phyloP scores from a whole-genome alignment of 2,113 vertebrate genomes.

The Henicopernis longicauda region DNA sequence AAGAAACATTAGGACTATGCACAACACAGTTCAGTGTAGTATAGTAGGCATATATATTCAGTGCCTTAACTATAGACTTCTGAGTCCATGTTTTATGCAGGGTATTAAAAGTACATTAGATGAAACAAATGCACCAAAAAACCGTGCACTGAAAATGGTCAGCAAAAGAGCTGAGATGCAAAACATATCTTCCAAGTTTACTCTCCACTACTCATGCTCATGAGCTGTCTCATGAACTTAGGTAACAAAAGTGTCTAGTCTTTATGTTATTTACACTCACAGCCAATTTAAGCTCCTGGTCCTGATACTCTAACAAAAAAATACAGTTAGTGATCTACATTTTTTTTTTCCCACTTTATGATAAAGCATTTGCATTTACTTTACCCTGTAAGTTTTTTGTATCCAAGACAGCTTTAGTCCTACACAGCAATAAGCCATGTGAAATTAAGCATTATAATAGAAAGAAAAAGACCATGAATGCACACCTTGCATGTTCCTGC shows the following conservation, averaged over 20 bases:
- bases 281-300: neutral
- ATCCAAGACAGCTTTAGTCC: neutral
- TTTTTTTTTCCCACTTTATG: neutral
- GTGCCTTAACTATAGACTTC: neutral
- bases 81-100: neutral
- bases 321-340: neutral
- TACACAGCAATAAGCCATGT: neutral
- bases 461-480: slow-evolving; percentile 1
- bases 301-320: neutral
- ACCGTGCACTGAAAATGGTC: rapidly evolving
- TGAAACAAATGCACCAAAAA: neutral
- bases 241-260: neutral
- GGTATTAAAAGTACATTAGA: neutral
- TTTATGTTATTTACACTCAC: neutral
- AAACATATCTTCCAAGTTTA: neutral
- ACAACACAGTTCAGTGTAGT: neutral
- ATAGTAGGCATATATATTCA: neutral
- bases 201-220: neutral
- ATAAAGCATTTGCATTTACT: neutral
- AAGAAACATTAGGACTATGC: neutral
- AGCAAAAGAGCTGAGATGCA: neutral
- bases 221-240: neutral
- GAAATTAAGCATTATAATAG: neutral
- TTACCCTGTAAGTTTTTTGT: neutral
- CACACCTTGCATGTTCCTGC: slow-evolving; percentile 73